phyloP scores from a whole-genome alignment of 2,797 vertebrate species.

The Catharus ustulatus region DNA sequence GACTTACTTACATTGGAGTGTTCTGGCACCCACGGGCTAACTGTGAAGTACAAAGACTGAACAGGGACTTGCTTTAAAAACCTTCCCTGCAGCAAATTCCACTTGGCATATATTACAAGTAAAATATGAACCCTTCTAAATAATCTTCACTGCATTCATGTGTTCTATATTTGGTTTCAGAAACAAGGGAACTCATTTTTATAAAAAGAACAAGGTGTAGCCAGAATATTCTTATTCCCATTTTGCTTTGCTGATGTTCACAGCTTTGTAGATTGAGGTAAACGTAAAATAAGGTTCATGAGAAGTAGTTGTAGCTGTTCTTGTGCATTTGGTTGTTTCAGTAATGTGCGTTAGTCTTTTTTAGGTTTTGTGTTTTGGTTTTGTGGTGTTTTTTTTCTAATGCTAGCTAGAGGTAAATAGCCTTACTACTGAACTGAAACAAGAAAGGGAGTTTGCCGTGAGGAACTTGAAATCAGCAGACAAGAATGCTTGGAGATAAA shows the following conservation, averaged over 20 bases:
- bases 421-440: background rate
- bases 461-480: background rate
- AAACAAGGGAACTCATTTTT: slow-evolving; percentile 5
- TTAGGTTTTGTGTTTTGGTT: background rate
- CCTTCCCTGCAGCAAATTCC: slow-evolving; percentile 10
- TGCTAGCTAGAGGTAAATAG: background rate
- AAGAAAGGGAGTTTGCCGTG: background rate
- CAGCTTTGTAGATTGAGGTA: background rate
- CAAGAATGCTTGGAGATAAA: background rate
- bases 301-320: background rate
- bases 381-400: background rate
- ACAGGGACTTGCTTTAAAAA: background rate
- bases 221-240: background rate
- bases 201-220: slow-evolving; percentile 9
- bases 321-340: background rate
- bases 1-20: background rate
- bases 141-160: background rate
- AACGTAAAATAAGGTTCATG: background rate
- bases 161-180: slow-evolving; percentile 28
- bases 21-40: background rate
- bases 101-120: background rate
- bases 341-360: background rate
- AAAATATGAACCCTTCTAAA: slow-evolving; percentile 23
- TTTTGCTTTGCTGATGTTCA: slow-evolving; percentile 4
- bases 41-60: background rate